Base-by-base conservation (phyloP, 2,888 invertebrate genomes). In the Lasiommata megera region DNA sequence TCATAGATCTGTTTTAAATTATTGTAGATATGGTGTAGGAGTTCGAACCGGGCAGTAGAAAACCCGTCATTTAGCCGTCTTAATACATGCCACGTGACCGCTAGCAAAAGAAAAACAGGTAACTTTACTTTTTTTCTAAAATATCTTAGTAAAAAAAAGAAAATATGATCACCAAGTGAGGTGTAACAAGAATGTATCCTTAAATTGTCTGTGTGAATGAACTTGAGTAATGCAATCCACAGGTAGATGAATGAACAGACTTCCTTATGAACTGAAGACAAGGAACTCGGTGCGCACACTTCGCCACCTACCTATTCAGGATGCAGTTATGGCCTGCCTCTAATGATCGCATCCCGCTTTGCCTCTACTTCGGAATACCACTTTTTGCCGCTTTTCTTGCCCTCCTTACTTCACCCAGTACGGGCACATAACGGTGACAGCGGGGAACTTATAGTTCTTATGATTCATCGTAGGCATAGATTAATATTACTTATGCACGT, bases 251-350 rank as follows among this genome's bases (percentile, higher is more conserved):
- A 88, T 84, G 87, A 79, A 85, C 77, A 73, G 79, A 79, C 56
- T 55, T 56, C 53, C 28, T 3, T 44, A 55, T 28, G 58, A 54
- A 54, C 82, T 77, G 81, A 76, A n/a, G 73, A 79, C 82, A 77
- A 82, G 76, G 73, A 79, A 81, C 71, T 69, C 69, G 71, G 68
- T 66, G 71, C 74, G 74, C 88, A 85, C 85, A 80, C 84, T 84
- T 81, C 76, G 71, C 80, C 83, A 82, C 86, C 85, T 81, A 79
- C 87, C 84, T 84, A 82, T 88, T 87, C 84, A 88, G 88, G 90
- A 88, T 87, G 82, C 79, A 73, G 80, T 85, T 89, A 89, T 88
- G 90, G 88, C 78, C 74, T 77, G 82, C 82, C 76, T 86, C 89
- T 89, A 90, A 90, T 88, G 90, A 88, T 85, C 76, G 79, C 71